These are phyloP conservation scores for Cisticola juncidis DNA, from an alignment of 2,113 vertebrate genomes.

Conservation along the genomic window DNA sequence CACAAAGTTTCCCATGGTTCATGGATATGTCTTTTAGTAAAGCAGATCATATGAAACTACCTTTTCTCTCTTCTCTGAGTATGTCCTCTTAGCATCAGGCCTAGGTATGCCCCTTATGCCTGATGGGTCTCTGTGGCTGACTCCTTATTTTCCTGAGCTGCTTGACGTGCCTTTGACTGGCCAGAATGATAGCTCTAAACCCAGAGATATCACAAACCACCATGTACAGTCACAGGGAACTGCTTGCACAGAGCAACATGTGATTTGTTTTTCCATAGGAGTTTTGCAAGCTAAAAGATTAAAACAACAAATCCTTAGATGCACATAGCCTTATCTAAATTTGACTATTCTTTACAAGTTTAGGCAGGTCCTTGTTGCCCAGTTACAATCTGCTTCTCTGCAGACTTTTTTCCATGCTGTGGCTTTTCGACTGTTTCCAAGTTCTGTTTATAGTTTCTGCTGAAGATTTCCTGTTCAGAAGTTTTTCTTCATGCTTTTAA, in stretches of 20 bases:
- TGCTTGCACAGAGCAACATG: not conserved
- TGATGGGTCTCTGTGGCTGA: not conserved
- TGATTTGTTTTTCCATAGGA: not conserved
- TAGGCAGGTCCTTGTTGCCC: not conserved
- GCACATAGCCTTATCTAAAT: not conserved
- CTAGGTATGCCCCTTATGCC: not conserved
- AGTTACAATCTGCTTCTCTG: constrained; percentile 3
- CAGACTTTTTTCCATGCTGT: not conserved
- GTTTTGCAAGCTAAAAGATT: not conserved
- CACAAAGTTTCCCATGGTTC: not conserved
- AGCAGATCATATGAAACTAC: not conserved
- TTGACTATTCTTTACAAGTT: not conserved
- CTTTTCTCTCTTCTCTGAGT: not conserved
- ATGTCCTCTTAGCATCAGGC: not conserved
- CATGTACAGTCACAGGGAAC: not conserved
- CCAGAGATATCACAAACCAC: not conserved
- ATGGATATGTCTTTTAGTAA: not conserved
- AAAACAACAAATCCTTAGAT: not conserved
- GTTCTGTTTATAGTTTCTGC: not conserved
- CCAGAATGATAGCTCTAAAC: not conserved
- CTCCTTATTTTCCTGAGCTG: not conserved
- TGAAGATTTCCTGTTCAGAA: not conserved
- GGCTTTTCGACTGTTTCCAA: constrained; percentile 22
- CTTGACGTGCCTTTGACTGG: not conserved
- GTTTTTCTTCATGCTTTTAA: not conserved